These are phyloP conservation scores for Mastacembelus armatus DNA, from an alignment of 2,797 vertebrate genomes.

Conservation along the genomic window DNA sequence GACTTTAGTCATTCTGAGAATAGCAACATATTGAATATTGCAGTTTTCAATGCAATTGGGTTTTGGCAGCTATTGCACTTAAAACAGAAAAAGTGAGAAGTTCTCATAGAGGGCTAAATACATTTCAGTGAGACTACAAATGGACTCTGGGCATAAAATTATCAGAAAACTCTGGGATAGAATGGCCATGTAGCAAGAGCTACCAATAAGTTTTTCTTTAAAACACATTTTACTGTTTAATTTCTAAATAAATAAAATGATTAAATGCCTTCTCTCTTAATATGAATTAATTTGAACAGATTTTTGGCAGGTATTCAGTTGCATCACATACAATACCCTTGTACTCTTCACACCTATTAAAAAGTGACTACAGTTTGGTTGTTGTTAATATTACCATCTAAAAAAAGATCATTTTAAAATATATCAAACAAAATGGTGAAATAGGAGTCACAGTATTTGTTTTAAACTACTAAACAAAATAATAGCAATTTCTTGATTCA, in stretches of 20 bases:
- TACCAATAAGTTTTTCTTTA: not conserved
- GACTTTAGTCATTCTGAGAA: too few species aligned
- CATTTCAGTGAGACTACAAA: conserved; percentile 8
- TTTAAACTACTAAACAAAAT: conserved; percentile 4
- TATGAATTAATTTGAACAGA: too few species aligned
- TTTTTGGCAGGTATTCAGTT: not conserved
- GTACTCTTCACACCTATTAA: too few species aligned
- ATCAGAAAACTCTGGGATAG: not conserved
- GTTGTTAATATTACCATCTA: not conserved
- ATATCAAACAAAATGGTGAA: not conserved
- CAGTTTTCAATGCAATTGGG: not conserved
- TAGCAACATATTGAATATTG: too few species aligned
- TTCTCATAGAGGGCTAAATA: not conserved
- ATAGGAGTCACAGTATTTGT: not conserved
- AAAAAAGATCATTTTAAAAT: too few species aligned
- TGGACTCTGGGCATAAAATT: not conserved
- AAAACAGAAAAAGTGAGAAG: not conserved
- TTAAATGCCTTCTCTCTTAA: too few species aligned
- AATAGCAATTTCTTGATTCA: conserved; percentile 53
- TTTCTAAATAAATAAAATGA: too few species aligned
- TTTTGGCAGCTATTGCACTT: not conserved
- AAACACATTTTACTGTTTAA: not conserved
- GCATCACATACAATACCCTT: not conserved
- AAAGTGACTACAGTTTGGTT: not conserved
- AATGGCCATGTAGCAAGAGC: not conserved